phyloP scores from a whole-genome alignment of 2,888 invertebrate species.

The Cecidostiba fungosa region DNA sequence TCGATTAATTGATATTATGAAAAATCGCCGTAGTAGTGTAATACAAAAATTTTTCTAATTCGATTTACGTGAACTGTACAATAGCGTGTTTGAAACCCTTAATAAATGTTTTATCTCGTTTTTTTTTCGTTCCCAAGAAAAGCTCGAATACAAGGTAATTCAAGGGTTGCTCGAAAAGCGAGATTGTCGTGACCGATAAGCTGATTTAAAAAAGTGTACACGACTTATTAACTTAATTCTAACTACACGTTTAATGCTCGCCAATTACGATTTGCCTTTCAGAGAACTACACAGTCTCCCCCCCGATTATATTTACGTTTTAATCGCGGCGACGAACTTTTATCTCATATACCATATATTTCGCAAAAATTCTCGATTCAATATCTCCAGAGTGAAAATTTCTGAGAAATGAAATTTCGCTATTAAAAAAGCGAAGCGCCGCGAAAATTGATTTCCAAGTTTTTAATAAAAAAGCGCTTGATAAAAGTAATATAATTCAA shows the following conservation, averaged over 20 bases:
- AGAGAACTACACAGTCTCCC: neutral
- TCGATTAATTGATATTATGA: neutral
- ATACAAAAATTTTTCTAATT: neutral
- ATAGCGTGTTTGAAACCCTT: conserved; percentile 15
- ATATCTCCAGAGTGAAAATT: neutral
- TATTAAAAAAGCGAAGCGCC: neutral
- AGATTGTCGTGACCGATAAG: conserved; percentile 58
- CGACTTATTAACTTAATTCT: conserved; percentile 52
- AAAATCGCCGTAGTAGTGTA: no score
- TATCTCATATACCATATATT: neutral
- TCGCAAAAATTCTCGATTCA: neutral
- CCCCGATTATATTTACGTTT: neutral
- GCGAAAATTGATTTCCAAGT: conserved; percentile 13
- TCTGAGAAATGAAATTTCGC: neutral
- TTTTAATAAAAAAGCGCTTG: conserved; percentile 31
- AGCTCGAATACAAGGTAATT: conserved; percentile 42
- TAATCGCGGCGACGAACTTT: neutral
- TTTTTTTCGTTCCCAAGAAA: conserved; percentile 24
- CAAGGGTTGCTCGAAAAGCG: neutral
- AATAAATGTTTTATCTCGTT: conserved; percentile 17
- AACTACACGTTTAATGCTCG: conserved; percentile 35
- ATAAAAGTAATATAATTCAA: neutral
- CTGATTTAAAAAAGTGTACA: conserved; percentile 38
- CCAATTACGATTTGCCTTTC: conserved; percentile 47
- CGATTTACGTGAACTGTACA: neutral